Evolutionary conservation across 2,797 vertebrate species (phyloP), one percentile per base, ranked within the genome.

Genomic region (Sebastes steindachneri): DNA sequence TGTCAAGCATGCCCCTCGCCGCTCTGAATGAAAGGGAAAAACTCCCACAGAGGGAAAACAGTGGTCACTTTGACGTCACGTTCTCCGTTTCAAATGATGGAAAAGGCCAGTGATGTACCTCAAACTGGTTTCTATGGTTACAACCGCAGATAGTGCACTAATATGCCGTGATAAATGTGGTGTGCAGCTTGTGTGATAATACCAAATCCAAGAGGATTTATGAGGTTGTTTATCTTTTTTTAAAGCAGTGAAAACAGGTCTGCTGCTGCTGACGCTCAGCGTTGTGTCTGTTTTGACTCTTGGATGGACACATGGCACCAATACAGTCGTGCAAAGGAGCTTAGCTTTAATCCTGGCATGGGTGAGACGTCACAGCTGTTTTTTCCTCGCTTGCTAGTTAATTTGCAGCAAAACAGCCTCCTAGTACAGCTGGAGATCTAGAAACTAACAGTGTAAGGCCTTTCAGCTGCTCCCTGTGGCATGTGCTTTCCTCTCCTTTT

Each of bases 121-220:
- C 89, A 75, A 55, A 19, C 77, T 63, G 73, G 95, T 96, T 95
- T 82, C 93, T 88, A 95, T 95, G 93, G 95, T 79, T 85, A 96
- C 94, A 88, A 87, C 89, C 85, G 83, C 81, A 85, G 85, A 92
- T 73, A 84, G 73, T 75, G 72, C 83, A 76, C 81, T 79, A 88
- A 88, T 90, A 88, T 77, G 75, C 70, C 5, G 4, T 83, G 90
- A 87, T 90, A 93, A 88, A 93, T 90, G 83, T 84, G 71, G 75
- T 67, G 82, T 80, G 72, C 79, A 78, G 80, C 89, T 84, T 82
- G 82, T 80, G 77, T 92, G 88, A 86, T 92, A 84, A 90, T 78
- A 80, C 58, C 64, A 77, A 81, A 87, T 71, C 80, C 73, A 10
- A 33, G 23, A 82, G 85, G 92, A 92, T 92, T 91, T 91, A 86